phyloP scores from a whole-genome alignment of 2,888 invertebrate species.

The Leucophora obtusa region DNA sequence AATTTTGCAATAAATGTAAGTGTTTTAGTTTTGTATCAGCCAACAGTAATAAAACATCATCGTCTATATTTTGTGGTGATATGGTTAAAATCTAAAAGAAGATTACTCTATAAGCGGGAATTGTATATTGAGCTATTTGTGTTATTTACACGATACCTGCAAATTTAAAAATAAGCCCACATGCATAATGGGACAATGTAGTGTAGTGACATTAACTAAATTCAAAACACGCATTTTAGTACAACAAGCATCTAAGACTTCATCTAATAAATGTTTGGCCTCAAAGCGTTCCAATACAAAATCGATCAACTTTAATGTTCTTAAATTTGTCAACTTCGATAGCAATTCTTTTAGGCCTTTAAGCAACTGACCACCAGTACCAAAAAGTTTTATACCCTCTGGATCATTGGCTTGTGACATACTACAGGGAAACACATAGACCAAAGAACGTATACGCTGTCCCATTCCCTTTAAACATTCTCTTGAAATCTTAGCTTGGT shows the following conservation, averaged over 20 bases:
- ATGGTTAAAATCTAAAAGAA: slow-evolving; percentile 81
- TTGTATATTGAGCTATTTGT: background rate
- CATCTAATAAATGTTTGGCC: slow-evolving; percentile 85
- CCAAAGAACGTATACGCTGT: slow-evolving; percentile 81
- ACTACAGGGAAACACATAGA: slow-evolving; percentile 88
- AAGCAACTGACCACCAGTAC: slow-evolving; percentile 87
- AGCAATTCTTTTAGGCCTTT: slow-evolving; percentile 84
- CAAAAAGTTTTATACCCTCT: slow-evolving; percentile 84
- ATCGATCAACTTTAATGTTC: slow-evolving; percentile 84
- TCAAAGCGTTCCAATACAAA: slow-evolving; percentile 86
- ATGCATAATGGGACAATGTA: slow-evolving; percentile 85
- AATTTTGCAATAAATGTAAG: slow-evolving; percentile 87
- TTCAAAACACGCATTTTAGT: slow-evolving; percentile 82
- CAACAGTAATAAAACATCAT: slow-evolving; percentile 84
- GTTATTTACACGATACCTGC: slow-evolving; percentile 77
- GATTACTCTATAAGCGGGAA: background rate
- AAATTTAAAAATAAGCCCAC: slow-evolving; percentile 88
- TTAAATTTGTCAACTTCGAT: slow-evolving; percentile 83
- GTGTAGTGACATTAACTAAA: slow-evolving; percentile 87
- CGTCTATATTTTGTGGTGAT: slow-evolving; percentile 87
- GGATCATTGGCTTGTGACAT: slow-evolving; percentile 83
- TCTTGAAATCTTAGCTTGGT: background rate
- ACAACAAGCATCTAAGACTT: slow-evolving; percentile 84
- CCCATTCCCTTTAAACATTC: slow-evolving; percentile 79
- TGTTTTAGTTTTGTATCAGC: slow-evolving; percentile 83